Evolutionary conservation across 2,113 vertebrate genomes (phyloP).

Genomic region (Petroica traversi): DNA sequence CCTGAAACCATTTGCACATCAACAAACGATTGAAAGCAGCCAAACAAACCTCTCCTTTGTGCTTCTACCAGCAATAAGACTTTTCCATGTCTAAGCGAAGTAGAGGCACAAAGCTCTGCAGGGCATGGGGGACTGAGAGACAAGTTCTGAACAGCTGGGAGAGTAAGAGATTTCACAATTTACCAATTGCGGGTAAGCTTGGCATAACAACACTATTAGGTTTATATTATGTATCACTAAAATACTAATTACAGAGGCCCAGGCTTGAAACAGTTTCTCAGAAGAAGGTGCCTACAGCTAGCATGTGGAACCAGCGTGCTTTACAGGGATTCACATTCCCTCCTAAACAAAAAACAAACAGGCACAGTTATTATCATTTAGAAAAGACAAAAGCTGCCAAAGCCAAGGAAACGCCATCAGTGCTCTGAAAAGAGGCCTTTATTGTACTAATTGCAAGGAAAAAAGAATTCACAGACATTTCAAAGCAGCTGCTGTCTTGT

Average conservation of each 20-base stretch:
- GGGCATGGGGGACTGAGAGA: neutral
- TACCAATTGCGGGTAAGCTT: neutral
- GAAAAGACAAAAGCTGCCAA: constrained; percentile 54
- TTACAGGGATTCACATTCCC: neutral
- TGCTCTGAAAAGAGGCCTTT: constrained; percentile 10
- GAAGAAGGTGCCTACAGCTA: constrained; percentile 14
- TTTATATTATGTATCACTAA: constrained; percentile 48
- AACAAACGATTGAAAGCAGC: too few relatives aligned
- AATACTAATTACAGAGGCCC: constrained; percentile 22
- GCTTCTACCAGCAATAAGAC: too few relatives aligned
- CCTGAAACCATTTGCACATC: too few relatives aligned
- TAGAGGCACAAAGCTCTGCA: neutral
- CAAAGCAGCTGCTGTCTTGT: constrained; percentile 51
- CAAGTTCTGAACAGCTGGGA: constrained; percentile 36
- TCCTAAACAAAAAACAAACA: constrained; percentile 20
- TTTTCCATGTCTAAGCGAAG: too few relatives aligned
- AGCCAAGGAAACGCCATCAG: neutral
- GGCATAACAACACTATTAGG: constrained; percentile 26
- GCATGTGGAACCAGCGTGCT: neutral
- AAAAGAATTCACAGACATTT: constrained; percentile 42
- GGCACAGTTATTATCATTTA: neutral
- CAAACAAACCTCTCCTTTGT: too few relatives aligned
- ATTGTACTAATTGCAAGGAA: constrained; percentile 56
- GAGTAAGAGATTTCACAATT: neutral
- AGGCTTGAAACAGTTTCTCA: constrained; percentile 7